These are phyloP conservation scores for Cynaeus angustus DNA, from an alignment of 2,888 invertebrate genomes.

Conservation along the genomic window DNA sequence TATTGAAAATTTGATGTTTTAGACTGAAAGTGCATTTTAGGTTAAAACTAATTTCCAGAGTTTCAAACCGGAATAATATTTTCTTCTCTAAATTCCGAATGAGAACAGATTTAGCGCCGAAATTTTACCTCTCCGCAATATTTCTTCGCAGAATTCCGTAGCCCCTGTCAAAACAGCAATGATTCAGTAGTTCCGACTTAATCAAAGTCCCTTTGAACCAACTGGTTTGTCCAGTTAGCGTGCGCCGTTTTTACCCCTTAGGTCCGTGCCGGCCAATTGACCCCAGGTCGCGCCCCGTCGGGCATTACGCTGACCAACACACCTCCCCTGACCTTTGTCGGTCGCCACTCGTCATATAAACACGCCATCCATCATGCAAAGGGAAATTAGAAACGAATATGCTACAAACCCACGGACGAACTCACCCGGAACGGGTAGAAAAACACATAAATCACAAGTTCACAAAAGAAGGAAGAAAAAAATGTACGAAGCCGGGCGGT, in stretches of 20 bases:
- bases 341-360: conserved; percentile 71
- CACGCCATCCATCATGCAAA: conserved; percentile 70
- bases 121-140: neutral
- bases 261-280: conserved; percentile 70
- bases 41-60: too few species aligned
- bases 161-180: conserved; percentile 40
- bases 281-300: conserved; percentile 69
- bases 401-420: conserved; percentile 48
- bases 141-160: conserved; percentile 13
- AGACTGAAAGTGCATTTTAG: too few species aligned
- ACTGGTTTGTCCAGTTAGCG: conserved; percentile 59
- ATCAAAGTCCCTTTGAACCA: conserved; percentile 59
- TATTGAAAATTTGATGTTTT: too few species aligned
- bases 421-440: conserved; percentile 50
- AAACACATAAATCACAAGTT: conserved; percentile 51
- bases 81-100: too few species aligned
- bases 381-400: conserved; percentile 68
- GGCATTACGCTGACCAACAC: conserved; percentile 70
- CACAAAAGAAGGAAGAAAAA: too few species aligned
- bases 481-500: neutral
- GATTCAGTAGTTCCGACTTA: conserved; percentile 60
- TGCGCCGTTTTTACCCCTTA: conserved; percentile 16
- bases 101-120: too few species aligned
- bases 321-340: conserved; percentile 72
- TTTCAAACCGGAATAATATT: too few species aligned